A percentile compares a stretch with the other conserved stretches of the same genome.
Evolutionary conservation across 2,888 invertebrate species (phyloP).

Genomic region (Branchinecta sandiegonensis): DNA sequence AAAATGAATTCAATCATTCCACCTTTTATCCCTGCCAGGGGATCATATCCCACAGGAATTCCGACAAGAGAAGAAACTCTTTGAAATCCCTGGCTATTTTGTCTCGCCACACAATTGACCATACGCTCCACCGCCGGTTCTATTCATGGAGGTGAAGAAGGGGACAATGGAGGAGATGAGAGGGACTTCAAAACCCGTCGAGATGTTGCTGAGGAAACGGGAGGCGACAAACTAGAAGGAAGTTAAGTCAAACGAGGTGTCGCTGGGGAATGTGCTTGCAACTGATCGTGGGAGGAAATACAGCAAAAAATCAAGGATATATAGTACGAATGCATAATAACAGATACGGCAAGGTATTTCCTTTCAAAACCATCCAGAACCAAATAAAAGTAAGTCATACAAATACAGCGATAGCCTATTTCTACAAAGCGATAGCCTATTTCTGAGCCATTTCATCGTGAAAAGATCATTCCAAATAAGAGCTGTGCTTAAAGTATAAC

Average conservation of each 20-base stretch:
- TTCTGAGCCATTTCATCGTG: too few relatives aligned
- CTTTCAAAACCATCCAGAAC: too few relatives aligned
- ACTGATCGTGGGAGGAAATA: too few relatives aligned
- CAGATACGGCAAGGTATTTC: too few relatives aligned
- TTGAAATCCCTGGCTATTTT: slow-evolving; percentile 12
- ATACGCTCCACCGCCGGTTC: background rate
- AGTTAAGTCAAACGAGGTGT: background rate
- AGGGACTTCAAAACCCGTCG: background rate
- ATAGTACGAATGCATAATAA: too few relatives aligned
- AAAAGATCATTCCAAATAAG: too few relatives aligned
- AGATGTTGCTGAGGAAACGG: slow-evolving; percentile 5
- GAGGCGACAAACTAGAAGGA: slow-evolving; percentile 1
- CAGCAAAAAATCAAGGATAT: too few relatives aligned
- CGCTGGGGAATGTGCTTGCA: too few relatives aligned
- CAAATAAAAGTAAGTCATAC: too few relatives aligned
- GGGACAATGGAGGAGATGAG: background rate
- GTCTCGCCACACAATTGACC: slow-evolving; percentile 14
- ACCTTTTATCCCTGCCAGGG: slow-evolving; percentile 8
- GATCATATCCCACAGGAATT: slow-evolving; percentile 14
- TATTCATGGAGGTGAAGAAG: slow-evolving; percentile 8
- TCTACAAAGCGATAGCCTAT: too few relatives aligned
- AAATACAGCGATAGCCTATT: too few relatives aligned
- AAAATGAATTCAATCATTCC: slow-evolving; percentile 6
- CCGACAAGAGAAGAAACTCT: background rate
- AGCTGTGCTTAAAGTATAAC: too few relatives aligned